phyloP scores from a whole-genome alignment of 2,113 vertebrate genomes.

The Albula goreensis region DNA sequence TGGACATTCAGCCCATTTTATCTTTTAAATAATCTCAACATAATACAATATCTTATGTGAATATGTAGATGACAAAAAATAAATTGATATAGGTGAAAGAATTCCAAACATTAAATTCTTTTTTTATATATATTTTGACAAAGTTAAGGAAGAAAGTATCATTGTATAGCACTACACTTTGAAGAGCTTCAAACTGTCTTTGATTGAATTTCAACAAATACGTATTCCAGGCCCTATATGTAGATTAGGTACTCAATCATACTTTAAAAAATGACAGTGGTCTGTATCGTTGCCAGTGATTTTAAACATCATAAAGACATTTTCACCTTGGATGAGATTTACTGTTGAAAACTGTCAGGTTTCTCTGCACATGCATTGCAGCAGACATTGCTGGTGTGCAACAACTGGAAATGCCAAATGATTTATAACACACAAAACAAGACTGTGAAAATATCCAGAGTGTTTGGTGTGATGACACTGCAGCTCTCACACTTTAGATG shows the following conservation, averaged over 20 bases:
- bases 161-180: background rate
- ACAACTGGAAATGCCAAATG: background rate
- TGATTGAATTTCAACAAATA: too few relatives aligned
- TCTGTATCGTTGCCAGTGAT: background rate
- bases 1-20: too few relatives aligned
- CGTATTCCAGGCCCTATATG: background rate
- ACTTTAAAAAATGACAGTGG: background rate
- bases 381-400: background rate
- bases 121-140: background rate
- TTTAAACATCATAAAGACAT: background rate
- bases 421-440: conserved; percentile 16
- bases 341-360: background rate
- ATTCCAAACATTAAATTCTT: too few relatives aligned
- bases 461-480: background rate
- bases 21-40: too few relatives aligned
- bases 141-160: background rate
- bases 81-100: too few relatives aligned
- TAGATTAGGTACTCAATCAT: background rate
- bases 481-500: background rate
- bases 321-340: conserved; percentile 15
- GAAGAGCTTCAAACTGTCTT: background rate
- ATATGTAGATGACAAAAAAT: too few relatives aligned
- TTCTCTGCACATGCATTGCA: conserved; percentile 8
- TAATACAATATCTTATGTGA: too few relatives aligned
- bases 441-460: conserved; percentile 2